A percentile compares a stretch with the other conserved stretches of the same genome.
Conservation (phyloP, 2,113 vertebrate species). For the Passerina amoena region DNA sequence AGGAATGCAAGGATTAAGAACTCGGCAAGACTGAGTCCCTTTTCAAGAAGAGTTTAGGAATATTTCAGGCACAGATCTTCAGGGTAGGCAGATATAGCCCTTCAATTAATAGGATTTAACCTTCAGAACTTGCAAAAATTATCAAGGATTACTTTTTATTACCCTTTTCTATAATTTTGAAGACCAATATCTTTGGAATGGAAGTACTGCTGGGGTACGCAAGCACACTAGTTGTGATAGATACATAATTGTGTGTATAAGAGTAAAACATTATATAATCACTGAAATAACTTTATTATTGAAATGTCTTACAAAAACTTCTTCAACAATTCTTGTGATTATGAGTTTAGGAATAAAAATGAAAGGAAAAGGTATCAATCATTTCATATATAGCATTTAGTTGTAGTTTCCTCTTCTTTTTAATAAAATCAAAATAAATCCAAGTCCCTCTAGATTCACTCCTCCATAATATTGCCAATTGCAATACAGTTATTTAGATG, state of each 20-base stretch:
- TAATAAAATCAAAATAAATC: not conserved
- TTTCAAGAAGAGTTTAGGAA: not conserved
- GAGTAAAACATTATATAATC: not conserved
- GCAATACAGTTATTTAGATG: not conserved
- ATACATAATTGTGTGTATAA: rapidly evolving
- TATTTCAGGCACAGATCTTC: not conserved
- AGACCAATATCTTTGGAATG: not conserved
- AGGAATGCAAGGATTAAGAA: not conserved
- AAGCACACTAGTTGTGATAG: not conserved
- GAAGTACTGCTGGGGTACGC: not conserved
- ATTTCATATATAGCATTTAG: not conserved
- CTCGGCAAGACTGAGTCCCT: rapidly evolving
- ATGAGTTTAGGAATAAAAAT: not conserved
- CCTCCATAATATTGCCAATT: not conserved
- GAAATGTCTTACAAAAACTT: not conserved
- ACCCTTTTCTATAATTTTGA: not conserved
- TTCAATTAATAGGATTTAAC: not conserved
- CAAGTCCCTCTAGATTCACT: not conserved
- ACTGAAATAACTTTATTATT: not conserved
- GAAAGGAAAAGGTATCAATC: rapidly evolving
- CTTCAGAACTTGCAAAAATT: not conserved
- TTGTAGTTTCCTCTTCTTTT: not conserved
- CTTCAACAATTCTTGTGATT: not conserved
- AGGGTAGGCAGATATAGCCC: not conserved
- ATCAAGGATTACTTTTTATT: not conserved